Conservation (phyloP, 2,113 vertebrate genomes). For the Leptosomus discolor region DNA sequence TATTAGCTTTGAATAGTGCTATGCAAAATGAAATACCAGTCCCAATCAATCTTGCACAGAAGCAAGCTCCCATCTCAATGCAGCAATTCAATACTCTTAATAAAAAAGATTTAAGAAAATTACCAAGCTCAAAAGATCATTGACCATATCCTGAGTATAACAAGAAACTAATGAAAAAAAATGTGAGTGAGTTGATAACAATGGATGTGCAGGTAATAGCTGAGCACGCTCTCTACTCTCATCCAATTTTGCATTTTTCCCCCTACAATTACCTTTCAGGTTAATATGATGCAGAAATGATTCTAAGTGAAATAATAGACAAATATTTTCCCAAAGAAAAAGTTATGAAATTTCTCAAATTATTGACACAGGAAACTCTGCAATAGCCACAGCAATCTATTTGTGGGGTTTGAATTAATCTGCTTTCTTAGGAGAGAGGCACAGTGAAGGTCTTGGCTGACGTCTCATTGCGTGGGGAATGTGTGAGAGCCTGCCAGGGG, state of each 20-base stretch:
- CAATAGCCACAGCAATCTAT: not conserved
- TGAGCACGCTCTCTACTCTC: not conserved
- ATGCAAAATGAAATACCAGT: conserved; percentile 10
- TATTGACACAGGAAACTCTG: not conserved
- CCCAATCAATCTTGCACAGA: not conserved
- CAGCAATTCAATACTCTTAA: not conserved
- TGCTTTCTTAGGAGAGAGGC: not conserved
- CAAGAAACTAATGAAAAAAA: conserved; percentile 29
- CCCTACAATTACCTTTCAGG: not conserved
- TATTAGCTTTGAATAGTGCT: not conserved
- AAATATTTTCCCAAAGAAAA: not conserved
- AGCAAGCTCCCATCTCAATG: not conserved
- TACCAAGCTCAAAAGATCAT: conserved; percentile 28
- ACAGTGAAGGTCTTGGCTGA: not conserved
- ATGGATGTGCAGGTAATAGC: not conserved
- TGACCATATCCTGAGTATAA: not conserved
- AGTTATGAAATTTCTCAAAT: not conserved
- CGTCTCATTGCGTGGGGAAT: not conserved
- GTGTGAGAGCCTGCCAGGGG: not conserved
- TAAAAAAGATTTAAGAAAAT: conserved; percentile 41
- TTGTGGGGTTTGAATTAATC: not conserved
- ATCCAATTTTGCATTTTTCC: not conserved
- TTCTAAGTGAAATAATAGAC: not conserved
- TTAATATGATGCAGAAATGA: not conserved
- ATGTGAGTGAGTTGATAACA: not conserved